Percentiles rank a stretch among this genome's conserved stretches.
phyloP scores from a whole-genome alignment of 2,797 vertebrate species.

The Gymnopithys bicolor region DNA sequence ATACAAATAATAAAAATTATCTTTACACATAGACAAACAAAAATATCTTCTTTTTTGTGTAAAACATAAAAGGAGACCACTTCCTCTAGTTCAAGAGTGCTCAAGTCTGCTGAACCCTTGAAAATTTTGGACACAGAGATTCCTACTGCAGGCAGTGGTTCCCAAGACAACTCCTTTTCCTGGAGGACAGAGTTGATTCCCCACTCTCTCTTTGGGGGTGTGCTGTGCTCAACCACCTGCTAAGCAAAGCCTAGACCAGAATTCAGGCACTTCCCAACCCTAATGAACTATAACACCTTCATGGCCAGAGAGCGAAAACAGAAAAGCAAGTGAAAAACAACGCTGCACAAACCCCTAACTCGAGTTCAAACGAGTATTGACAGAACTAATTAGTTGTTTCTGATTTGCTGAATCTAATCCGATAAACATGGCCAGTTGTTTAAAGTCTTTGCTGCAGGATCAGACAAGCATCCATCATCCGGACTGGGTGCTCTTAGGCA shows the following conservation, averaged over 20 bases:
- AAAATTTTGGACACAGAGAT: not conserved
- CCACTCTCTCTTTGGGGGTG: not conserved
- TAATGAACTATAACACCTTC: not conserved
- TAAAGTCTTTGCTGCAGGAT: not conserved
- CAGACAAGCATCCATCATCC: conserved; percentile 3
- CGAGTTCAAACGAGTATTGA: not conserved
- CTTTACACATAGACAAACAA: not conserved
- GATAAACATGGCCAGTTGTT: not conserved
- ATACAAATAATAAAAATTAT: not conserved
- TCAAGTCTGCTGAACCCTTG: not conserved
- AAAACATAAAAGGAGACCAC: not conserved
- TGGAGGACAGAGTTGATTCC: not conserved
- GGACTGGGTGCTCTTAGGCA: not conserved
- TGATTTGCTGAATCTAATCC: not conserved
- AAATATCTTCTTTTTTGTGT: not conserved
- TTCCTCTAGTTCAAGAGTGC: not conserved
- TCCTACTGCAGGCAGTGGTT: not conserved
- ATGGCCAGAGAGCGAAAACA: not conserved
- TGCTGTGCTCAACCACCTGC: not conserved
- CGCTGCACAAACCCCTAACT: not conserved
- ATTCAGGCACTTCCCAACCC: not conserved
- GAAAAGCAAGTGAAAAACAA: not conserved
- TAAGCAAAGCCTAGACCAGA: not conserved
- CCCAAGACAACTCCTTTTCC: not conserved
- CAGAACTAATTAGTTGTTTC: not conserved